Evolutionary conservation across 2,888 invertebrate genomes (phyloP), one percentile per base, ranked within the genome.

Genomic region (Cordilura impudica): DNA sequence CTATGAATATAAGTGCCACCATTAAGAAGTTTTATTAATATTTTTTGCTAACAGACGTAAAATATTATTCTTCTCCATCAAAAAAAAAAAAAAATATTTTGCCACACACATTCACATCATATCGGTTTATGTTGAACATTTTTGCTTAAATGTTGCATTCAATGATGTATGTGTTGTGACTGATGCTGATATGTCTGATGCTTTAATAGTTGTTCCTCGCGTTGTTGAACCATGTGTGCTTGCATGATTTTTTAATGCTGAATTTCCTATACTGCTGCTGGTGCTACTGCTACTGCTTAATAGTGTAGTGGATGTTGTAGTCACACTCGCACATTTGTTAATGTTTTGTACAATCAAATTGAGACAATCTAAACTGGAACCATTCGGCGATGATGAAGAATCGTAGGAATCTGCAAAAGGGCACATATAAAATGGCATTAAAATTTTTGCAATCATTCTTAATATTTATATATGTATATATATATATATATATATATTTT

Each of bases 291-390:
- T 75, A 67, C 49, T 12, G 58, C 45, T 63, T 31, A 63, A 39
- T 18, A 70, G 49, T 51, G 81, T 47, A 29, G 67, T 35, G 39
- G 71, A 21, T 72, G 82, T 63, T 29, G 79, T 63, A 70, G 71
- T 60, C 3, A 81, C 54, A 4, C 74, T 72, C 26, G 83, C 72
- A 58, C 73, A 85, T 81, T 88, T 89, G 76, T 91, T 92, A 81
- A 94, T 93, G 87, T 93, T 94, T 88, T 94, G 94, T 23, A 94
- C 94, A 82, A 94, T 94, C 70, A 94, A 90, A 83, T 93, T 94
- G 21, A 94, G 90, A 83, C 94, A 93, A 87, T 94, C 94, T 81
- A 94, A 88, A 84, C 94, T 94, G 18, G 92, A 92, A 72, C 91
- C 91, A 76, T 90, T 90, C n/a, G 88, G 85, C 45, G 89, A 87